Evolutionary conservation across 2,797 vertebrate genomes (phyloP).

Genomic region (Amphiprion clarkii): DNA sequence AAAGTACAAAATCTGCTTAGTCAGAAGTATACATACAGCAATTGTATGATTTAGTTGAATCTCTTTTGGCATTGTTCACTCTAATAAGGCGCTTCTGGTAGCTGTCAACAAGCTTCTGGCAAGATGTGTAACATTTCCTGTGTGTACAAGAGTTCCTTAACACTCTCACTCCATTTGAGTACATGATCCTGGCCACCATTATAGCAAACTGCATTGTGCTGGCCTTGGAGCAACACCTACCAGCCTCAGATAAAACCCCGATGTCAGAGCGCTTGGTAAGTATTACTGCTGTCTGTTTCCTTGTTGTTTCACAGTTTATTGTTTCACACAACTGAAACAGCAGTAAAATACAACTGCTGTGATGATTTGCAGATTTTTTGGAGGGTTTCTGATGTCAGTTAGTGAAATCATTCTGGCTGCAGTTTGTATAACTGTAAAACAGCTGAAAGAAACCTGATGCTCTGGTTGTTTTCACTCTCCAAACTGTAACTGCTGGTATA

Average conservation of each 20-base stretch:
- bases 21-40: too few species aligned
- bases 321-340: too few species aligned
- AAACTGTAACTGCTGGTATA: background rate
- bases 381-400: background rate
- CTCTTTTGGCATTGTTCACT: too few species aligned
- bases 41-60: too few species aligned
- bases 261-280: constrained; percentile 98
- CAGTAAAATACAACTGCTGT: background rate
- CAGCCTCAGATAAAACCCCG: constrained; percentile 95
- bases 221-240: constrained; percentile 97
- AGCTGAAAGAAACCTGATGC: too few species aligned
- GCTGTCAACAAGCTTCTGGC: too few species aligned
- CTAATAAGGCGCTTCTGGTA: too few species aligned
- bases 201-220: constrained; percentile 99
- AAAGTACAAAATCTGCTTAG: too few species aligned
- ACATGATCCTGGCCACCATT: constrained; percentile 98
- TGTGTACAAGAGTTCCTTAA: constrained; percentile 74
- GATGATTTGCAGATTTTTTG: background rate
- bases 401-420: background rate
- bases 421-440: too few species aligned
- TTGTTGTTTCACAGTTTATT: too few species aligned
- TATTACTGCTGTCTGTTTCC: constrained; percentile 41
- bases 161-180: constrained; percentile 94
- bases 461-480: background rate
- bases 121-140: background rate